phyloP scores from a whole-genome alignment of 2,113 vertebrate species.

The Cebidichthys violaceus region DNA sequence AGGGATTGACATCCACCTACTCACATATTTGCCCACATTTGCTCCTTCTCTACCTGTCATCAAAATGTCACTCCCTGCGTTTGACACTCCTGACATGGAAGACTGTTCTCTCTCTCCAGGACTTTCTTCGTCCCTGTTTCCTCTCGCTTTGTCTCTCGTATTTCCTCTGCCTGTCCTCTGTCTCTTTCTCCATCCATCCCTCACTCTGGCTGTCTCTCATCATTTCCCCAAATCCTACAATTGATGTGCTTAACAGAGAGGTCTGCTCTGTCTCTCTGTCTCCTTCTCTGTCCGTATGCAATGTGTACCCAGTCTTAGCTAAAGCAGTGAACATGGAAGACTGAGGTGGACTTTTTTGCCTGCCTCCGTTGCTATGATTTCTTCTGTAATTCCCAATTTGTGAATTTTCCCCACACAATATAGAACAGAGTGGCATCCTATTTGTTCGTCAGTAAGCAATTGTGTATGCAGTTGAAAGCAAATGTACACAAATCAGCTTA shows the following conservation, averaged over 20 bases:
- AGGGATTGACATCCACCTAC: conserved; percentile 11
- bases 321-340: not conserved
- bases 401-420: not conserved
- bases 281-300: not conserved
- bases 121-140: conserved; percentile 22
- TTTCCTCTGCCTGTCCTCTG: conserved; percentile 2
- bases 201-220: conserved; percentile 36
- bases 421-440: not conserved
- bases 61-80: conserved; percentile 31
- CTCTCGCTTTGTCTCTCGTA: conserved; percentile 14
- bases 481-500: not conserved
- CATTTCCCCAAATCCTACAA: conserved; percentile 25
- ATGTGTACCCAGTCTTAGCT: conserved; percentile 8
- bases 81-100: conserved; percentile 24
- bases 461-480: not conserved
- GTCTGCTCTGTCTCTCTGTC: conserved; percentile 22
- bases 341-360: conserved; percentile 2
- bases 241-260: conserved; percentile 41
- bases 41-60: conserved; percentile 30
- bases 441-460: not conserved
- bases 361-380: not conserved
- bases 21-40: not conserved
- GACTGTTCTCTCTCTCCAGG: conserved; percentile 46
- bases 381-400: not conserved
- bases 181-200: conserved; percentile 28